Conservation (phyloP, 1,140 invertebrate genomes). For the Drosophila kurseongensis region DNA sequence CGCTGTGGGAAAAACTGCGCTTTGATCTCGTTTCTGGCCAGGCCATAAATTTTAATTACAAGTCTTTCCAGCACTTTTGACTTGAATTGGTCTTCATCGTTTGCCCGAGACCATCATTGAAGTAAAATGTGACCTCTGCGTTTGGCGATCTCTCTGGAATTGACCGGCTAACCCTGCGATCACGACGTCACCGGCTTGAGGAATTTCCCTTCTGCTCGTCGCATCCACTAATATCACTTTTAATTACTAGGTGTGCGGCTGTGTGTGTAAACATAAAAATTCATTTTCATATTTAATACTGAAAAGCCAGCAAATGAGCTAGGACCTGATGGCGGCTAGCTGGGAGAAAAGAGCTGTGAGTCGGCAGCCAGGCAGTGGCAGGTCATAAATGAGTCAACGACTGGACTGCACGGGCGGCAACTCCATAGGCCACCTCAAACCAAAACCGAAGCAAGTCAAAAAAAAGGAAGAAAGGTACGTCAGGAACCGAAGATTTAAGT, state of each 20-base stretch:
- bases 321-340: conserved; percentile 1
- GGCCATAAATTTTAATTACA: conserved; percentile 58
- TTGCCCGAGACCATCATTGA: background rate
- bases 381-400: conserved; percentile 78
- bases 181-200: background rate
- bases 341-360: conserved; percentile 4
- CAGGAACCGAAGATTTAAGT: background rate
- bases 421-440: conserved; percentile 35
- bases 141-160: background rate
- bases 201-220: conserved; percentile 4
- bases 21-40: conserved; percentile 57
- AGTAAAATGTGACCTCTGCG: background rate
- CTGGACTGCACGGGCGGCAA: conserved; percentile 39
- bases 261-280: conserved; percentile 64
- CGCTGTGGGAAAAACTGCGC: conserved; percentile 51
- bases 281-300: conserved; percentile 77
- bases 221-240: conserved; percentile 30
- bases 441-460: conserved; percentile 14
- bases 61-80: conserved; percentile 35
- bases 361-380: conserved; percentile 39
- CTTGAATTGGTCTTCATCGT: conserved; percentile 24
- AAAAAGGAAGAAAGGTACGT: conserved; percentile 4
- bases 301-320: conserved; percentile 64
- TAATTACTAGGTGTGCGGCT: conserved; percentile 55
- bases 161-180: conserved; percentile 17